Evolutionary conservation across 1,140 invertebrate species (phyloP), one percentile per base, ranked within the genome.

Genomic region (Lithobius niger): DNA sequence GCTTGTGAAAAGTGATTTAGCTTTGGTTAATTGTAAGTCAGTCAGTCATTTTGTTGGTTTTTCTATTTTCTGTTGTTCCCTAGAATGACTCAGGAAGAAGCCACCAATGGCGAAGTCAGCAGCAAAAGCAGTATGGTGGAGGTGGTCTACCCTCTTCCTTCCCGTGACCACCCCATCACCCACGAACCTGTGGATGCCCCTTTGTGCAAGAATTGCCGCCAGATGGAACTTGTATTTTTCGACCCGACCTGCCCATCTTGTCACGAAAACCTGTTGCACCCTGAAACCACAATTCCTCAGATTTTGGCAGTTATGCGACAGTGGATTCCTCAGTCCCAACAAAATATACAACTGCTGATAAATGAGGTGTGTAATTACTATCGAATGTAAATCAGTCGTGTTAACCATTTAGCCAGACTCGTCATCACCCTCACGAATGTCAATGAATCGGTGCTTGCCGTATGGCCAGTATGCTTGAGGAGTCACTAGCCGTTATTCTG

Each of bases 261-360:
- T 56, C 53, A 63, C 26, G 65, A 69, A 22, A 66, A 73, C 18
- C 58, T 77, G 19, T 36, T 65, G 18, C 65, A 68, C 56, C 63
- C 67, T 2, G 60, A 65, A 28, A 74, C 74, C 10, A 67, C 67
- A 2, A 64, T 76, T 25, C 64, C 73, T 54, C 69, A 77, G 56
- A 68, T 77, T 27, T 74, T 77, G 62, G 76, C 76, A 47, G 69
- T 77, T 24, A 59, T 77, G 54, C 61, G 76, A 40, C 76, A 78
- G 65, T 78, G 76, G 76, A 72, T 73, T 26, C 74, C 75, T n/a
- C 69, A 74, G 54, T 73, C 71, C 26, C 76, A 78, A 63, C 71
- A 72, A 36, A 71, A 70, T 51, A 62, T 78, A 47, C 68, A 74
- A 56, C 55, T 71, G 25, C 56, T 77, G 13, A 64, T 76, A 3